Percentiles rank a stretch among this genome's conserved stretches.
phyloP scores from a whole-genome alignment of 2,797 vertebrate species.

The Mastacembelus armatus region DNA sequence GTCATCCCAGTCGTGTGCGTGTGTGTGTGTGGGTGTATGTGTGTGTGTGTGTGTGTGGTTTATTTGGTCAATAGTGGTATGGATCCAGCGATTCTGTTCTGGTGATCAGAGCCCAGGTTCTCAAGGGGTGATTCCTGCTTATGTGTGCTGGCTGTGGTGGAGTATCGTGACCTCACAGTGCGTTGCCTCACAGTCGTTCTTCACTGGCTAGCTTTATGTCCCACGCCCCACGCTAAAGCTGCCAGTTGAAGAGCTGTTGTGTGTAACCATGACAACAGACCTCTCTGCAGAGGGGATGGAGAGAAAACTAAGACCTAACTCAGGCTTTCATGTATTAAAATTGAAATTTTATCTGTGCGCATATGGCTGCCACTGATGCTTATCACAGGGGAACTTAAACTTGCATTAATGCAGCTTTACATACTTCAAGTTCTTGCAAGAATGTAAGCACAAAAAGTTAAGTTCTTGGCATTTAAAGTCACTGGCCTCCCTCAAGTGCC shows the following conservation, averaged over 20 bases:
- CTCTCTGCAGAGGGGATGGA: slow-evolving; percentile 41
- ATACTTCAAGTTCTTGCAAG: not conserved
- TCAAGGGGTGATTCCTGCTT: not conserved
- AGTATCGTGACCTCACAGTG: slow-evolving; percentile 51
- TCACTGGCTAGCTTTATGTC: slow-evolving; percentile 92
- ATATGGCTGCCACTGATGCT: slow-evolving; percentile 7
- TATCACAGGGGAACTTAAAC: not conserved
- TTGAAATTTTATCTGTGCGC: slow-evolving; percentile 4
- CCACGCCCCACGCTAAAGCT: slow-evolving; percentile 84
- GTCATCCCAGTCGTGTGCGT: slow-evolving; percentile 47
- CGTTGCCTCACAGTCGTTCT: slow-evolving; percentile 91
- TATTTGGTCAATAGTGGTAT: slow-evolving; percentile 19
- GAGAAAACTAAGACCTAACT: slow-evolving; percentile 25
- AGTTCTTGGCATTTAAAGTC: slow-evolving; percentile 21
- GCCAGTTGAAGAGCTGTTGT: slow-evolving; percentile 93
- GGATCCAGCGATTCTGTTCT: slow-evolving; percentile 63
- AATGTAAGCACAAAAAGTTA: slow-evolving; percentile 11
- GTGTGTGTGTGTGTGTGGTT: slow-evolving; percentile 18
- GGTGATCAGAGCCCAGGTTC: slow-evolving; percentile 5
- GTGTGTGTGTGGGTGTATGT: slow-evolving; percentile 28
- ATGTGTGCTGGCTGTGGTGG: slow-evolving; percentile 15
- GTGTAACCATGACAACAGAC: slow-evolving; percentile 87
- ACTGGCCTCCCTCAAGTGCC: slow-evolving; percentile 38
- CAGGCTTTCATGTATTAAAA: slow-evolving; percentile 8
- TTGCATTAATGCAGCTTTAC: not conserved